Conservation (phyloP, 2,888 invertebrate species). For the Drosophila austrosaltans region DNA sequence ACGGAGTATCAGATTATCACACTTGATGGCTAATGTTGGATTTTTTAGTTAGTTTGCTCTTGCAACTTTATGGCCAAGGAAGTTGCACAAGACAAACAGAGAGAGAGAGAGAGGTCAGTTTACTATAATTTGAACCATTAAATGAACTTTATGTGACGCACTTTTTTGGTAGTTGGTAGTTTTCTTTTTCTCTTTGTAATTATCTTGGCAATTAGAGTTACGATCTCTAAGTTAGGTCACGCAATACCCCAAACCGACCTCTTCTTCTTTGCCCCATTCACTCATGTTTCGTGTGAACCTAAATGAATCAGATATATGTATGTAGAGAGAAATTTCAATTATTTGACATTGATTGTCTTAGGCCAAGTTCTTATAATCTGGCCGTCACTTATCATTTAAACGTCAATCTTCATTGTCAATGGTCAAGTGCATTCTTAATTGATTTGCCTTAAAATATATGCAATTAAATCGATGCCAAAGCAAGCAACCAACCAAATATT, state of each 20-base stretch:
- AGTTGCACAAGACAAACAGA: constrained; percentile 55
- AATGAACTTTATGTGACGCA: constrained; percentile 58
- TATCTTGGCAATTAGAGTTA: constrained; percentile 67
- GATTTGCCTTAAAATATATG: constrained; percentile 25
- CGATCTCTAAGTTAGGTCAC: constrained; percentile 55
- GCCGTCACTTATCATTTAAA: constrained; percentile 33
- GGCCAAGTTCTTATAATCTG: constrained; percentile 16
- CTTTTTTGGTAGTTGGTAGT: constrained; percentile 40
- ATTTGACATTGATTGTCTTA: constrained; percentile 17
- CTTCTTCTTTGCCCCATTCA: not conserved
- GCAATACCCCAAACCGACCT: constrained; percentile 24
- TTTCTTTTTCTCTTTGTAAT: constrained; percentile 40
- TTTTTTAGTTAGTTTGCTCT: constrained; percentile 3
- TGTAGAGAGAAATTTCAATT: not conserved
- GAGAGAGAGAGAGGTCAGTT: constrained; percentile 10
- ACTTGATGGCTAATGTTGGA: not conserved
- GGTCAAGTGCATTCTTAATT: constrained; percentile 67
- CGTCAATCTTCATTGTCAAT: constrained; percentile 57
- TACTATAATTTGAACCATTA: constrained; percentile 48
- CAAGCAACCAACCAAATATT: constrained; percentile 66
- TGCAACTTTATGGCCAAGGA: constrained; percentile 49
- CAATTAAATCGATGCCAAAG: constrained; percentile 63
- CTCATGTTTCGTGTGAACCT: constrained; percentile 27
- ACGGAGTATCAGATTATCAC: constrained; percentile 16
- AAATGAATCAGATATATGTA: not conserved